A percentile compares a stretch with the other conserved stretches of the same genome.
Evolutionary conservation across 2,888 invertebrate genomes (phyloP).

Genomic region (Agrochola lota): DNA sequence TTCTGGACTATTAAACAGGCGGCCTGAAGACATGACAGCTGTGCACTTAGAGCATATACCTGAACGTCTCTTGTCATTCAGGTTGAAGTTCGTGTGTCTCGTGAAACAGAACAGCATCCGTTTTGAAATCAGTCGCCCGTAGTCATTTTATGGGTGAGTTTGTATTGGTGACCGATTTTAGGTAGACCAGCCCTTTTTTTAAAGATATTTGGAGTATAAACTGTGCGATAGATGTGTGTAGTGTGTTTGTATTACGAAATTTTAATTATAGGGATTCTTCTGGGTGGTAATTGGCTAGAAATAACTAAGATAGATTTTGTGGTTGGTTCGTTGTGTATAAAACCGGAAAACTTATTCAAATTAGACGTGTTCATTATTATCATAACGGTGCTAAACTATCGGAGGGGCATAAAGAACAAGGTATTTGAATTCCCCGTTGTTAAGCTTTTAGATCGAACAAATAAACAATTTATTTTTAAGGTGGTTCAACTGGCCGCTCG

Average conservation of each 20-base stretch:
- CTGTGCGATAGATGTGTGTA: constrained; percentile 28
- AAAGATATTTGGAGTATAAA: constrained; percentile 66
- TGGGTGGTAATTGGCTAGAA: background rate
- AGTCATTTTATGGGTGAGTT: constrained; percentile 82
- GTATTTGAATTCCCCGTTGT: constrained; percentile 37
- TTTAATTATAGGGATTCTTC: constrained; percentile 2
- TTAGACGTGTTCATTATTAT: constrained; percentile 31
- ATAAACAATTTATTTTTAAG: constrained; percentile 49
- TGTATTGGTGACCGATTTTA: constrained; percentile 67
- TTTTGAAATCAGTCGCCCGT: constrained; percentile 74
- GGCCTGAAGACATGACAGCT: constrained; percentile 75
- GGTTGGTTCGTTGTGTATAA: background rate
- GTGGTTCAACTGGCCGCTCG: constrained; percentile 41
- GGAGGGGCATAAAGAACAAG: constrained; percentile 11
- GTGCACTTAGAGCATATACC: constrained; percentile 69
- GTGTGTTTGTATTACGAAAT: constrained; percentile 43
- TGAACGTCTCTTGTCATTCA: constrained; percentile 74
- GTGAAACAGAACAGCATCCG: constrained; percentile 74
- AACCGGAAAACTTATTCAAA: constrained; percentile 47
- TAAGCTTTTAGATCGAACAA: constrained; percentile 38
- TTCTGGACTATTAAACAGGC: constrained; percentile 83
- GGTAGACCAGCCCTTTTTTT: constrained; percentile 66
- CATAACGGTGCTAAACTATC: constrained; percentile 43
- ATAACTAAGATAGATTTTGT: constrained; percentile 1
- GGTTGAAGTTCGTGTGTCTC: constrained; percentile 70